Base-by-base conservation (phyloP, 2,113 vertebrate genomes). In the Tautogolabrus adspersus region DNA sequence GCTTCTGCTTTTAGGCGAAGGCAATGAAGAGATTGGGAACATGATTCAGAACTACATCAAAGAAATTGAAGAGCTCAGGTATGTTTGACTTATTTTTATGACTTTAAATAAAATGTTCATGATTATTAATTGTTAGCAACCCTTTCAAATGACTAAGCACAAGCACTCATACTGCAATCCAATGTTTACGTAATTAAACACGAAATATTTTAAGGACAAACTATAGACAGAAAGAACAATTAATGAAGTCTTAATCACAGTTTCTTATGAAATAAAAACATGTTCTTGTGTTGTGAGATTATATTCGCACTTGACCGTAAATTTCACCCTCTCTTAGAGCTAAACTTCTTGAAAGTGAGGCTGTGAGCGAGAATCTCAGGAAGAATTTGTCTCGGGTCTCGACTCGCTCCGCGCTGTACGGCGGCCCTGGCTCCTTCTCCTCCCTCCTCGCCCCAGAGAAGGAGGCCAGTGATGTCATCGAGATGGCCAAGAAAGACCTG, bases 11-110 rank as follows among this genome's bases (percentile, higher is more conserved):
- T 5, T 81, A 99, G 98, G 98, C 77, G 97, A 99, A 87, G 97
- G 98, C 40, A 97, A 92, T 84, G 98, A 99, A 92, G 98, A 98
- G 90, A 98, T 99, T 23, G 96, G 96, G 78, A 97, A 96, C 92
- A 99, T 99, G 97, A 96, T 99, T 90, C 95, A 98, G 81, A 98
- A 96, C 92, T 99, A 99, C 74, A 99, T 99, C 87, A 97, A 98
- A 93, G 98, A 99, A 93, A 99, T 99, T 4, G 98, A 99, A 93
- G 97, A 98, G 89, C 98, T 99, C 89, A 96, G 98, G 98, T 99
- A 93, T 2, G 51, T 26, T 42, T 6, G 8, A 8, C 19, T 52
- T 12, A 7, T 10, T n/a, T 51, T 52, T 3, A 7, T 10, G 15
- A n/a, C 7, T 21, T 52, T 1, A n/a, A n/a, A n/a, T 15, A 42